These are phyloP conservation scores for Rhinoderma darwinii DNA, from an alignment of 2,113 vertebrate species.

Conservation along the genomic window DNA sequence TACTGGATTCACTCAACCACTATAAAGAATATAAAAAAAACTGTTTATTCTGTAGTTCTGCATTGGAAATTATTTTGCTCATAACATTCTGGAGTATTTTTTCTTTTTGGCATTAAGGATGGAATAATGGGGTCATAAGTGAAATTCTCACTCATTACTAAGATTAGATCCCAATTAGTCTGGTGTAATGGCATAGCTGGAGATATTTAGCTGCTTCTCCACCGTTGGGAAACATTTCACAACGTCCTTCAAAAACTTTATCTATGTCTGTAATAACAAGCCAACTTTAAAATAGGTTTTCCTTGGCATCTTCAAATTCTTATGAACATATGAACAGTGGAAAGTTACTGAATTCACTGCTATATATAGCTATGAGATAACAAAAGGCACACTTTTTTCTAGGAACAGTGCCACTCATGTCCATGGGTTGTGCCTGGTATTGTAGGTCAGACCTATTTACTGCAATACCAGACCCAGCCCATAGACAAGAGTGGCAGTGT, in stretches of 20 bases:
- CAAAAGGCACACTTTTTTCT: too few relatives aligned
- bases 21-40: not conserved
- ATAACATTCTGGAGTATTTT: not conserved
- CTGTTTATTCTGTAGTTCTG: not conserved
- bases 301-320: not conserved
- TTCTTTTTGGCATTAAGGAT: not conserved
- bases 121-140: not conserved
- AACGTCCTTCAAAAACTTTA: not conserved
- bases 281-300: not conserved
- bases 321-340: not conserved
- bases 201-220: not conserved
- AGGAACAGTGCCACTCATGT: not conserved
- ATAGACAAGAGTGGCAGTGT: too few relatives aligned
- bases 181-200: not conserved
- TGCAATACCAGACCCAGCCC: too few relatives aligned
- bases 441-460: too few relatives aligned
- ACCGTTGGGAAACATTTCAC: not conserved
- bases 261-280: not conserved
- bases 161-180: conserved; percentile 6
- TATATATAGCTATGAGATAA: too few relatives aligned
- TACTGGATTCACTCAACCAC: not conserved
- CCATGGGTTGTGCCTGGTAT: not conserved
- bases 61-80: not conserved
- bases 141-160: not conserved
- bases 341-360: not conserved